Conservation (phyloP, 2,113 vertebrate genomes). For the Lutjanus erythropterus region DNA sequence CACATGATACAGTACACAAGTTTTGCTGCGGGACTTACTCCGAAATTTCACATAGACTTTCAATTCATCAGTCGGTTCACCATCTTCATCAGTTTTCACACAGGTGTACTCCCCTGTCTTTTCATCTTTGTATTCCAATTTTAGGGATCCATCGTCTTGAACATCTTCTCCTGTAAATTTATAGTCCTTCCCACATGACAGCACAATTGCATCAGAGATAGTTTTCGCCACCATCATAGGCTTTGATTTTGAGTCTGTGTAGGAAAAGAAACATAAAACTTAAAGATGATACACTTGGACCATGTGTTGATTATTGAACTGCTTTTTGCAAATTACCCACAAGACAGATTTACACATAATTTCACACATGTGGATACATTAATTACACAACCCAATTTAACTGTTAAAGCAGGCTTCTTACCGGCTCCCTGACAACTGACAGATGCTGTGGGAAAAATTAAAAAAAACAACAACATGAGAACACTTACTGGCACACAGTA, state of each 20-base stretch:
- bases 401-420: constrained; percentile 14
- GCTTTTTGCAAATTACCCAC: background rate
- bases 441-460: constrained; percentile 35
- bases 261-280: background rate
- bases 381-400: background rate
- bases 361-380: background rate
- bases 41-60: constrained; percentile 67
- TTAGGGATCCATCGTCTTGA: no score
- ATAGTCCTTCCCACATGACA: constrained; percentile 10
- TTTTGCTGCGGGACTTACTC: constrained; percentile 68
- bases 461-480: constrained; percentile 6
- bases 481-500: background rate
- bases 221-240: fast-evolving
- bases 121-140: background rate
- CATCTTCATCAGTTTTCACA: fast-evolving
- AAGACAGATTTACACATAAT: background rate
- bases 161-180: no score
- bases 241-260: fast-evolving
- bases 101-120: constrained; percentile 22
- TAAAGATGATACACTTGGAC: background rate
- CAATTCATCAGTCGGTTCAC: fast-evolving
- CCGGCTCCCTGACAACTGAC: fast-evolving
- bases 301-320: background rate
- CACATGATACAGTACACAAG: background rate
- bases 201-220: fast-evolving